phyloP scores from a whole-genome alignment of 37 sponge, comb jelly and placozoan species.

The Petrosia ficiformis region DNA sequence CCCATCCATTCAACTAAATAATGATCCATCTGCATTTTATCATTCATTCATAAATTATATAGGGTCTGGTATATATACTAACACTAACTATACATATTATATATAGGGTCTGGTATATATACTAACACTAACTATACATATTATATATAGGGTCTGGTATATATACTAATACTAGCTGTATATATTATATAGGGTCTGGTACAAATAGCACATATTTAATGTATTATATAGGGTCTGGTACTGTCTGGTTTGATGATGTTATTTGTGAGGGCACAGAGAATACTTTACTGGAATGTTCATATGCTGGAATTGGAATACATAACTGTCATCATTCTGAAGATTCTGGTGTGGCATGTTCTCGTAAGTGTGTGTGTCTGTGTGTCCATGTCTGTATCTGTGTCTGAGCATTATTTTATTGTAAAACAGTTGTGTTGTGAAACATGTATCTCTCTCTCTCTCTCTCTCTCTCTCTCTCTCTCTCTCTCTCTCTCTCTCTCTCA shows the following conservation, averaged over 20 bases:
- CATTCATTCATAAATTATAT: too few relatives aligned
- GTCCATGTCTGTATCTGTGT: too few relatives aligned
- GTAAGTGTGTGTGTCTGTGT: too few relatives aligned
- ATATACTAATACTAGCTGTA: too few relatives aligned
- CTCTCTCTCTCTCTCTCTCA: background rate
- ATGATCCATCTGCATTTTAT: too few relatives aligned
- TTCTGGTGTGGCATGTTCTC: background rate
- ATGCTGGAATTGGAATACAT: conserved; percentile 27
- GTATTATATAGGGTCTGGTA: conserved; percentile 17
- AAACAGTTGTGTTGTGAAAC: too few relatives aligned
- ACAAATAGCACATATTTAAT: background rate
- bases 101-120: background rate
- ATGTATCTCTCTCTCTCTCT: too few relatives aligned
- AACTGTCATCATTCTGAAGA: conserved; percentile 11
- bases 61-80: background rate
- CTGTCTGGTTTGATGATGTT: conserved; percentile 55
- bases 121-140: too few relatives aligned
- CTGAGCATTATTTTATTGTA: too few relatives aligned
- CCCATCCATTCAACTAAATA: too few relatives aligned
- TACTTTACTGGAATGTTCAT: conserved; percentile 47
- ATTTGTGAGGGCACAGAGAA: conserved; percentile 33
- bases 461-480: background rate
- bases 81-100: too few relatives aligned
- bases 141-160: background rate
- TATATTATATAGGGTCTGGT: background rate